Base-by-base conservation (phyloP, 2,113 vertebrate genomes). In the Haplotaxodon microlepis region DNA sequence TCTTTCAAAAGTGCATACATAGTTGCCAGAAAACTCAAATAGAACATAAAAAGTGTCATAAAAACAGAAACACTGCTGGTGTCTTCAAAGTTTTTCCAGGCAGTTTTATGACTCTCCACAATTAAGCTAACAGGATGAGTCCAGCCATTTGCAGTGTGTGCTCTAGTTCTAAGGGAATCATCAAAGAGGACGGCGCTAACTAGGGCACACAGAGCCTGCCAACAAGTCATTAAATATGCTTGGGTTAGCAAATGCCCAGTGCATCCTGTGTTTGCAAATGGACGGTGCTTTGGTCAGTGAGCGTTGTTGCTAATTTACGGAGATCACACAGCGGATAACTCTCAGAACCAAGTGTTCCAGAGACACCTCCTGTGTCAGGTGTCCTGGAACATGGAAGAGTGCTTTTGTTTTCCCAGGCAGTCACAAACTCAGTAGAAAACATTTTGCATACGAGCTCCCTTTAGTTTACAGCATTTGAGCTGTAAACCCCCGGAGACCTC, bases 141-240 rank as follows among this genome's bases (percentile, higher is more conserved):
- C 53, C 29, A 5, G 83, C 76, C 66, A 29, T 82, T 81, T 59
- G 59, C 73, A 76, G 81, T 14, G 14, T 86, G 84, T 50, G 86
- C 86, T 88, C 85, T 63, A 85, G 71, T 90, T 88, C 84, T 84
- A 81, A 81, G 79, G 78, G 69, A 82, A 83, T 89, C 88, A 86
- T 93, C 90, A 92, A 86, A 84, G 51, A 80, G 53, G 42, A 85
- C 36, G 78, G 78, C 27, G 63, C 84, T 88, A 90, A 89, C 85
- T 89, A 71, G 86, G 86, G 63, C 89, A 86, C 42, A 19, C 71
- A 21, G 16, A 89, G 83, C 45, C 83, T 73, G 91, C 88, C 88
- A 89, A 88, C 50, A 84, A 59, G 81, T 86, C 88, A 90, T 93
- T 88, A 89, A 88, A 89, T 89, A 86, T 90, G 88, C 83, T 56